phyloP scores from a whole-genome alignment of 2,797 vertebrate species.

The Aplochiton taeniatus region DNA sequence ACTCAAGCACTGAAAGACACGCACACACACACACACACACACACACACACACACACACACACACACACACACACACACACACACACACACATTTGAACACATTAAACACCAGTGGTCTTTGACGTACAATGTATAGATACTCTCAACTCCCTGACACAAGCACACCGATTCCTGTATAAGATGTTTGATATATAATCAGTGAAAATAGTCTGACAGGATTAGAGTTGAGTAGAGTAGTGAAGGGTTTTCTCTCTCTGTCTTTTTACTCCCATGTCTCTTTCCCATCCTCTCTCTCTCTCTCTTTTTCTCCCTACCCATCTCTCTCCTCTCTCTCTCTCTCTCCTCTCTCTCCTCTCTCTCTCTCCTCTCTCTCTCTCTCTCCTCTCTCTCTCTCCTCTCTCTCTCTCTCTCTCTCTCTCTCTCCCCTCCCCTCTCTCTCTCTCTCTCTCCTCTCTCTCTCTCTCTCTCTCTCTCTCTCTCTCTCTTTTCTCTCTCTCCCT shows the following conservation, averaged over 20 bases:
- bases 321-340: slow-evolving; percentile 44
- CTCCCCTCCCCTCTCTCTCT: slow-evolving; percentile 1
- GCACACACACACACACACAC: slow-evolving; percentile 3
- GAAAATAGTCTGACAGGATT: slow-evolving; percentile 49
- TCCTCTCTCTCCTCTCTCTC: slow-evolving; percentile 66
- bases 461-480: slow-evolving; percentile 68
- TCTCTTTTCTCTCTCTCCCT: slow-evolving; percentile 56
- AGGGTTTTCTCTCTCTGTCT: slow-evolving; percentile 7
- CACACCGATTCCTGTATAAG: slow-evolving; percentile 43
- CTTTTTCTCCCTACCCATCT: no score
- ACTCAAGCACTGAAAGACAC: not conserved
- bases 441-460: slow-evolving; percentile 23
- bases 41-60: slow-evolving; percentile 8
- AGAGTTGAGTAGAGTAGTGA: slow-evolving; percentile 20
- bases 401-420: not conserved
- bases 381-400: slow-evolving; percentile 7
- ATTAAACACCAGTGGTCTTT: slow-evolving; percentile 18
- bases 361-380: slow-evolving; percentile 60
- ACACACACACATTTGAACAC: slow-evolving; percentile 27
- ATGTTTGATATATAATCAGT: slow-evolving; percentile 49
- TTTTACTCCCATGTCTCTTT: slow-evolving; percentile 19
- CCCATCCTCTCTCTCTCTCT: slow-evolving; percentile 7
- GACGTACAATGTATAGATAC: slow-evolving; percentile 1
- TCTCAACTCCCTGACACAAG: slow-evolving; percentile 30
- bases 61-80: slow-evolving; percentile 14